Base-by-base conservation (phyloP, 2,797 vertebrate species). In the Pelobates cultripes region DNA sequence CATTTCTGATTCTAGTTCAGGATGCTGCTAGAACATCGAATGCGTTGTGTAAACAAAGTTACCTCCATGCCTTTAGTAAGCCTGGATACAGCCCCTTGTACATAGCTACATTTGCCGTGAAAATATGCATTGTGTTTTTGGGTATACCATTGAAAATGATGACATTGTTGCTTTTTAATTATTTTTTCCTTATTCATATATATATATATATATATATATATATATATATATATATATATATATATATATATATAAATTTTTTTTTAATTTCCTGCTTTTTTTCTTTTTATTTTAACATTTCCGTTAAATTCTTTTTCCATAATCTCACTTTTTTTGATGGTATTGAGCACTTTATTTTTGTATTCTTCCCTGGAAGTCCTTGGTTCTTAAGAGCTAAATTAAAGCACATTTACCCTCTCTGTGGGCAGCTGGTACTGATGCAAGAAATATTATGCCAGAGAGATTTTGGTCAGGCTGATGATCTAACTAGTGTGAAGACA, bases 21-120 rank as follows among this genome's bases (percentile, higher is more conserved):
- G 87, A 4, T 94, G 93, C 88, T 94, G 93, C 81, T 94, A 79
- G 74, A 0, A 44, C 5, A 64, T 12, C 13, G 28, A 47, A 14
- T 72, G 42, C 64, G 4, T 6, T 10, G 47, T 51, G 10, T 6
- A 51, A 2, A 51, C 43, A 69, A 43, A 6, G 6, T 14, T 43
- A 0, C 5, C 10, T 17, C 28, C 7, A 64, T 4, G 28, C n/a
- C 12, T 40, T 7, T 64, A n/a, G 7, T 14, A 7, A 40, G 6
- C 40, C 28, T 64, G 61, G 15, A 61, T 28, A 28, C 28, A 28
- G 28, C 57, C 57, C 14, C 4, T 13, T 3, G 12, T 13, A 60
- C 57, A 60, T 4, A 14, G 4, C 10, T 60, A 28, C 28, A 28
- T 28, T 28, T 28, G 28, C 28, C 28, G 4, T n/a, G 57, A 51